Percentiles rank a stretch among this genome's conserved stretches.
Conservation (phyloP, 1,140 invertebrate genomes). For the Neuroterus valhalla region DNA sequence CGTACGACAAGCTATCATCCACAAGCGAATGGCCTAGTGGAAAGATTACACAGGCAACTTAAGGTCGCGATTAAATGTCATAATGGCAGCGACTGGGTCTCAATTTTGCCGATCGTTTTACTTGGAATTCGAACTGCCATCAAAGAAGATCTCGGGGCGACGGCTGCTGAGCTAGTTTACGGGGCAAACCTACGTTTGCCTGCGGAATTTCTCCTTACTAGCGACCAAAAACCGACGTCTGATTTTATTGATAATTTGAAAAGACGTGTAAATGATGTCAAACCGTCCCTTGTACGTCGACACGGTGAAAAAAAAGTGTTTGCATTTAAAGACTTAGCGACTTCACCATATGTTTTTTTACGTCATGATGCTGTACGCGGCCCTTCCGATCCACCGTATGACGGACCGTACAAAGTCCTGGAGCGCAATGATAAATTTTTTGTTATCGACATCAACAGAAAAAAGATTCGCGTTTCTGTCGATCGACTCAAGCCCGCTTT, state of each 20-base stretch:
- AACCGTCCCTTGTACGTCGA: too few relatives aligned
- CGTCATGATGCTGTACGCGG: constrained; percentile 36
- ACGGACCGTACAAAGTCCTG: constrained; percentile 50
- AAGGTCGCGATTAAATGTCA: constrained; percentile 51
- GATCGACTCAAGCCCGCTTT: too few relatives aligned
- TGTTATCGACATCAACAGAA: constrained; percentile 42
- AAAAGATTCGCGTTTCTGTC: too few relatives aligned
- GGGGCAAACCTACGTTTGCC: neutral
- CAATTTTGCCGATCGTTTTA: constrained; percentile 9
- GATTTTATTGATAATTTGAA: neutral
- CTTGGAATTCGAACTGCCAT: neutral
- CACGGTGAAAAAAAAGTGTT: constrained; percentile 43
- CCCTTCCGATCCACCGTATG: constrained; percentile 44
- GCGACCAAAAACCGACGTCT: neutral
- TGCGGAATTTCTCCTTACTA: constrained; percentile 7
- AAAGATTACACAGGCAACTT: constrained; percentile 62
- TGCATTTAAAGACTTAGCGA: constrained; percentile 40
- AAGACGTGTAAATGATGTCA: neutral
- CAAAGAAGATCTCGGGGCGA: neutral
- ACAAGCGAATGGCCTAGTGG: too few relatives aligned
- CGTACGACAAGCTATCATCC: constrained; percentile 66
- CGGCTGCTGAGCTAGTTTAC: neutral
- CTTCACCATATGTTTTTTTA: constrained; percentile 48
- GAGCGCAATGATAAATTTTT: constrained; percentile 37
- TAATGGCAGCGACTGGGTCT: too few relatives aligned